Conservation (phyloP, 2,888 invertebrate species). For the Chydorus sphaericus region DNA sequence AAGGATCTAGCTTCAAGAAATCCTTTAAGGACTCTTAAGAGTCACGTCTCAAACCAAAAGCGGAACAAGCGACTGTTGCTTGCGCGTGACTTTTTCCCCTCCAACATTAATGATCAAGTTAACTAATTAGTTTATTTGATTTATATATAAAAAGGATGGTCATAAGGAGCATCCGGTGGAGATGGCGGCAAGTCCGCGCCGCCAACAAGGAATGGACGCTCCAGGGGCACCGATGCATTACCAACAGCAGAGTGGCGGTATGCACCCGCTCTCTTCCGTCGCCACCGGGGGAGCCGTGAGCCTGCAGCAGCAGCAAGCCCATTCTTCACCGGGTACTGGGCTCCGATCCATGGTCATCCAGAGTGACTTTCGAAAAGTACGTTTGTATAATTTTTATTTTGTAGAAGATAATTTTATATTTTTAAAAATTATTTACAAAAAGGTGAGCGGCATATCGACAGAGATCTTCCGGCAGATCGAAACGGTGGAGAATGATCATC, state of each 20-base stretch:
- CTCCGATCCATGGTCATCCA: constrained; percentile 65
- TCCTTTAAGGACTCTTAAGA: no score
- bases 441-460: constrained; percentile 90
- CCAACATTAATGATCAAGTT: no score
- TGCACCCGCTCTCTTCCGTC: constrained; percentile 7
- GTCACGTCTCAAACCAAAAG: no score
- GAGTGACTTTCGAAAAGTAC: constrained; percentile 81
- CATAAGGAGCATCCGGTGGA: constrained; percentile 73
- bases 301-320: constrained; percentile 23
- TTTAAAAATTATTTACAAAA: constrained; percentile 18
- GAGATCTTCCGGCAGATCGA: constrained; percentile 96
- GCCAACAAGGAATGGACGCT: constrained; percentile 7
- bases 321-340: constrained; percentile 37
- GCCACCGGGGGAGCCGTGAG: constrained; percentile 1
- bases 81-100: no score
- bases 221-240: constrained; percentile 5
- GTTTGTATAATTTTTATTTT: constrained; percentile 7
- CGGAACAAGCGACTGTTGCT: no score
- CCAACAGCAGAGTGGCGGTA: not conserved
- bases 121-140: no score
- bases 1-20: no score
- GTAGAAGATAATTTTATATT: not conserved
- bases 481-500: constrained; percentile 79
- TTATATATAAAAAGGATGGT: no score
- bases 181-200: constrained; percentile 67